Evolutionary conservation across 2,888 invertebrate species (phyloP).

Genomic region (Erebia epiphron): DNA sequence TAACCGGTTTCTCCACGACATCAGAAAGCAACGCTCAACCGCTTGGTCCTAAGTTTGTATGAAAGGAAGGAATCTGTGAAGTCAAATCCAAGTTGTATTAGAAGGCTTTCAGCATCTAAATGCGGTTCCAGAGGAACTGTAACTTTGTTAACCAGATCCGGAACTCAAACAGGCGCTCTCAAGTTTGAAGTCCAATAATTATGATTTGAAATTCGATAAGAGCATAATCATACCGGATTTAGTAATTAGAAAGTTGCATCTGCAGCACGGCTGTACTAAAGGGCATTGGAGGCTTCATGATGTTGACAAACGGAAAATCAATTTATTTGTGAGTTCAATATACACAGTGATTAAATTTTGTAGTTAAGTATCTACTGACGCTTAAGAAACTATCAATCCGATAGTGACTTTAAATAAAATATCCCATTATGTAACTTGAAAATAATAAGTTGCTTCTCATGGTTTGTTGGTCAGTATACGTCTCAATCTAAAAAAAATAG

Average conservation of each 20-base stretch:
- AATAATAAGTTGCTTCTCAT: too few relatives aligned
- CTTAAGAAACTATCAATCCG: not conserved
- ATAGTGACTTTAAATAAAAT: too few relatives aligned
- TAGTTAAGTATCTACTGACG: too few relatives aligned
- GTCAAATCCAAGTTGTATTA: conserved; percentile 31
- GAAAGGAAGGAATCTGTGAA: conserved; percentile 19
- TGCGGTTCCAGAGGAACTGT: conserved; percentile 26
- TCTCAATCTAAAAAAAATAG: too few relatives aligned
- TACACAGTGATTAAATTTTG: too few relatives aligned
- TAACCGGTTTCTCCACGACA: too few relatives aligned
- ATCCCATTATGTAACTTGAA: too few relatives aligned
- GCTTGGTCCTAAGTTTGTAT: not conserved
- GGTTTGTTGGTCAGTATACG: too few relatives aligned
- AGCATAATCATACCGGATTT: not conserved
- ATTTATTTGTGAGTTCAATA: not conserved
- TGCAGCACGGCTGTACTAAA: too few relatives aligned
- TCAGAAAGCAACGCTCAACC: too few relatives aligned
- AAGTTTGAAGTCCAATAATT: not conserved
- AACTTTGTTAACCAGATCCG: conserved; percentile 34
- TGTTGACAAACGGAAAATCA: not conserved
- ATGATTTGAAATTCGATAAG: conserved; percentile 3
- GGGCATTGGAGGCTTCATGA: too few relatives aligned
- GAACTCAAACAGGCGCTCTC: conserved; percentile 31
- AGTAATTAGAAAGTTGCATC: not conserved
- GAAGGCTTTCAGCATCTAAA: conserved; percentile 26